Percentiles rank a stretch among this genome's conserved stretches.
These are phyloP conservation scores for Eupelmus urozonus DNA, from an alignment of 2,888 invertebrate species.

Conservation along the genomic window DNA sequence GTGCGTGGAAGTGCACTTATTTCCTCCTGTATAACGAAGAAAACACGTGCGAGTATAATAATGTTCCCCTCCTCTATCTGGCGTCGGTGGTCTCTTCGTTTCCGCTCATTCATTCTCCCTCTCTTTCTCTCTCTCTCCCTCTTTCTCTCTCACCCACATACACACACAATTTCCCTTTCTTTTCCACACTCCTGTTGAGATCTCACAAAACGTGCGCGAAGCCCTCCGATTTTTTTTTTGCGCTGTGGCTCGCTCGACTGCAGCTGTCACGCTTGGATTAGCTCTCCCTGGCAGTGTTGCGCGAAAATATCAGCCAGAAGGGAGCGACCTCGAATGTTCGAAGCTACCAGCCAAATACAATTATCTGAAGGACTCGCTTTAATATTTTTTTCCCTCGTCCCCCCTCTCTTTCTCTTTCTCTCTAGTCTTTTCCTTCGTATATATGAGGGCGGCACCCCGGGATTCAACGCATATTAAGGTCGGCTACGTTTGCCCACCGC, in stretches of 20 bases:
- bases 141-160: background rate
- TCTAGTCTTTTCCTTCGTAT: background rate
- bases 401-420: background rate
- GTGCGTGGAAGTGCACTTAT: background rate
- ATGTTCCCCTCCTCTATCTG: background rate
- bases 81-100: too few species aligned
- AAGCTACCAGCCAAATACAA: conserved; percentile 20
- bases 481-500: conserved; percentile 29
- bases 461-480: conserved; percentile 2
- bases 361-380: conserved; percentile 20
- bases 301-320: background rate
- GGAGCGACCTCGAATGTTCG: conserved; percentile 6
- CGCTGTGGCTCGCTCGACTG: conserved; percentile 10
- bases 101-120: conserved; percentile 1
- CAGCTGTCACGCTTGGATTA: conserved; percentile 36
- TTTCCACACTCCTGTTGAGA: background rate
- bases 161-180: background rate
- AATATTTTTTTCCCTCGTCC: background rate
- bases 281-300: background rate
- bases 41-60: conserved; percentile 4
- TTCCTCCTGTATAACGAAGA: background rate
- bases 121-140: conserved; percentile 4
- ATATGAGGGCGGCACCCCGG: background rate
- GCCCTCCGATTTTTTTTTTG: conserved; percentile 14
- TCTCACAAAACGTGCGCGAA: too few species aligned